These are phyloP conservation scores for Coelopa frigida DNA, from an alignment of 1,140 invertebrate species.

Conservation along the genomic window DNA sequence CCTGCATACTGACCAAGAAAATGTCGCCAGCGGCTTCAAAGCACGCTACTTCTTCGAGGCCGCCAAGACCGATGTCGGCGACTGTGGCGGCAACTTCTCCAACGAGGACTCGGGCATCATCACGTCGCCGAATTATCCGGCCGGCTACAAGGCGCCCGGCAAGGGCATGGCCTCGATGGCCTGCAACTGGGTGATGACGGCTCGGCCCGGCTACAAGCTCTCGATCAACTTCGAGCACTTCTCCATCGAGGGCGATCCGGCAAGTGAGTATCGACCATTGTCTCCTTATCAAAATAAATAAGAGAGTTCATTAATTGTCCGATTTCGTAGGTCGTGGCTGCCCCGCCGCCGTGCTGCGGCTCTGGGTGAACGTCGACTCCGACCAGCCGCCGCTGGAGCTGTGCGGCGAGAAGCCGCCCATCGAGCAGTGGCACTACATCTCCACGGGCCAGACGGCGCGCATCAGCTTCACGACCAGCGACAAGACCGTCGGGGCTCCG, in stretches of 20 bases:
- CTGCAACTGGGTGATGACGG: constrained; percentile 89
- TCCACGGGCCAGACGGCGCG: constrained; percentile 54
- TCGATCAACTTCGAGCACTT: constrained; percentile 83
- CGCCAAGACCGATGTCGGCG: constrained; percentile 80
- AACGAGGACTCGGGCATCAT: constrained; percentile 76
- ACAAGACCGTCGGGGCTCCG: constrained; percentile 69
- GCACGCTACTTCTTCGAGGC: constrained; percentile 81
- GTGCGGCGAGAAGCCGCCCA: constrained; percentile 72
- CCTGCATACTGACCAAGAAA: constrained; percentile 73
- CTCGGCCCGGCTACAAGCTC: constrained; percentile 70
- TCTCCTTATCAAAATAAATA: neutral
- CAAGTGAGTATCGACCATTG: constrained; percentile 50
- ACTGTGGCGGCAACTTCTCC: constrained; percentile 86
- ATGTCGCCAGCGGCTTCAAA: constrained; percentile 84
- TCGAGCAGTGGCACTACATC: constrained; percentile 71
- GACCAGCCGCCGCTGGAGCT: constrained; percentile 73
- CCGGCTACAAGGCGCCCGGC: constrained; percentile 72
- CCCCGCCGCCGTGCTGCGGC: constrained; percentile 77
- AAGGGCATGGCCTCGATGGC: constrained; percentile 68
- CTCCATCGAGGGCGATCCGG: constrained; percentile 80
- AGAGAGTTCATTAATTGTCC: neutral
- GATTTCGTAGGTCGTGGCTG: constrained; percentile 68
- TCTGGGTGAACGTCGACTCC: constrained; percentile 69
- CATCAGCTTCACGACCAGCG: constrained; percentile 70
- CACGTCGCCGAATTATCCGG: constrained; percentile 82